Evolutionary conservation across 2,113 vertebrate genomes (phyloP), one percentile per base, ranked within the genome.

Genomic region (Eclectus roratus): DNA sequence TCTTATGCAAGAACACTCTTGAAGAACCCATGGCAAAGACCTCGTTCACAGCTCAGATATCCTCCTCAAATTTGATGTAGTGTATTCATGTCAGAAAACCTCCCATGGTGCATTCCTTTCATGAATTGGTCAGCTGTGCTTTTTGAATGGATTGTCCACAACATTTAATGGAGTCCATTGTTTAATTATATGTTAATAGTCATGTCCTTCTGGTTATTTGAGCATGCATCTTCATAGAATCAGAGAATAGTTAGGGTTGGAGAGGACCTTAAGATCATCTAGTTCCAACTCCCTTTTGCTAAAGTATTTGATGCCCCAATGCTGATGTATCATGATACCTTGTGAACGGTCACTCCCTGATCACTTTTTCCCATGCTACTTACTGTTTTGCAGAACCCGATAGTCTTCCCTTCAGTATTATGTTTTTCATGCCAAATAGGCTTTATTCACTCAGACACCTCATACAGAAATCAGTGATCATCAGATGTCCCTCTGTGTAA

Each of bases 331-430:
- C 7, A 13, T 46, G 41, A 17, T 4, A 63, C 39, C 47, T 79
- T 76, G 16, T 28, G 25, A 89, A 20, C 25, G 33, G 39, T 55
- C 17, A 7, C 19, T 78, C 24, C 11, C 7, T 58, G 11, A 53
- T 72, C n/a, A 55, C 31, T 17, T 89, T 84, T 70, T 60, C 29
- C 20, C 12, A 9, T 64, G 15, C 4, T n/a, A 11, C 7, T 49
- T 61, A 17, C 0, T 5, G 3, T 2, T 74, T 91, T 81, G 12
- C 12, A 66, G 23, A 76, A 65, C 23, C 64, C 0, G 0, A 8
- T 58, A 80, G 68, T 74, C 27, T 63, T 23, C n/a, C 50, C 8
- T 85, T 71, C n/a, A 37, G 13, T 65, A 29, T 68, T 73, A 23
- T 55, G 6, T 8, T 74, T 88, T 76, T 37, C 43, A n/a, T 55